A percentile compares a stretch with the other conserved stretches of the same genome.
phyloP scores from a whole-genome alignment of 2,113 vertebrate species.

The Grammomys surdaster region DNA sequence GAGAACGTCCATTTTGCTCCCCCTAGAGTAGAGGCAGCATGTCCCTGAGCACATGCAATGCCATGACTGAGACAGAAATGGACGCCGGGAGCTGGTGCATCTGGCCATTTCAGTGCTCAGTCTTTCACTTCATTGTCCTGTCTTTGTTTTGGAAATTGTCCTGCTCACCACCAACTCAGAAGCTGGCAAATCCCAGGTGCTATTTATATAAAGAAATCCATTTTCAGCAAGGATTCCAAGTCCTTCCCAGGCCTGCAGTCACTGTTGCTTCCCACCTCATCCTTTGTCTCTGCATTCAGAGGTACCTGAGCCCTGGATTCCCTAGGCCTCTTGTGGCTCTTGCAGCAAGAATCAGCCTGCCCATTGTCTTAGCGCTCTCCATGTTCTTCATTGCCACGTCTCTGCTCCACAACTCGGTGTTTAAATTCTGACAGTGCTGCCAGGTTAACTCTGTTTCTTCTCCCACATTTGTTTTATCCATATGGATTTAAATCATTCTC shows the following conservation, averaged over 20 bases:
- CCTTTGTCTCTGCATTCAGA: background rate
- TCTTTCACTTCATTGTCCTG: background rate
- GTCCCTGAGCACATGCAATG: background rate
- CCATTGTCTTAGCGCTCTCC: background rate
- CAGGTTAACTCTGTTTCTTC: background rate
- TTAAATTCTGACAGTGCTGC: background rate
- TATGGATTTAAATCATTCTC: background rate
- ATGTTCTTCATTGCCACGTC: background rate
- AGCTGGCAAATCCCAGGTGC: background rate
- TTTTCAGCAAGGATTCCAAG: background rate
- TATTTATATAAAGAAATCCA: background rate
- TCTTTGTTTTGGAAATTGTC: background rate
- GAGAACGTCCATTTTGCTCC: background rate
- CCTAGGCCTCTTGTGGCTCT: background rate
- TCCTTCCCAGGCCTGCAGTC: background rate
- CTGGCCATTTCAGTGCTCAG: background rate
- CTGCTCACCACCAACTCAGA: background rate
- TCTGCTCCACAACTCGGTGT: background rate
- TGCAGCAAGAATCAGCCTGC: background rate
- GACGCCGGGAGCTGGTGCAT: background rate
- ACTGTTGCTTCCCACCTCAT: background rate
- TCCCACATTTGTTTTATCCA: background rate
- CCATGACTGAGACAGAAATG: background rate
- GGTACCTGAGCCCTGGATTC: background rate
- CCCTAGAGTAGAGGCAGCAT: accelerated